Evolutionary conservation across 2,797 vertebrate genomes (phyloP).

Genomic region (Thunnus albacares): DNA sequence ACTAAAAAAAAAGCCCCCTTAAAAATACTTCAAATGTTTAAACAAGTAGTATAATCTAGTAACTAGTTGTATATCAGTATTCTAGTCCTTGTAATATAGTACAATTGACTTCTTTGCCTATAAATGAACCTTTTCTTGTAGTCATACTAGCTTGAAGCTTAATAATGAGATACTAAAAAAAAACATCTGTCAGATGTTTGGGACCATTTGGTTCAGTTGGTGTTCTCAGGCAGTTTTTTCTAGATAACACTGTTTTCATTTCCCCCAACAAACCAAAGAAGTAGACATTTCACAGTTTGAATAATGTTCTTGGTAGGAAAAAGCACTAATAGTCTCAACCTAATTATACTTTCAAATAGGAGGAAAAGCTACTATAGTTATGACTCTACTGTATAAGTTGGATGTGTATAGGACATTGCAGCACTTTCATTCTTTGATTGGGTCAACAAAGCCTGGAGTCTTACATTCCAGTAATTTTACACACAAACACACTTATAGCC

Average conservation of each 20-base stretch:
- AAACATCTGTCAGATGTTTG: background rate
- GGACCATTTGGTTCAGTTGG: background rate
- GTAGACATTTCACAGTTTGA: slow-evolving; percentile 37
- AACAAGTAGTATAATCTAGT: too few species aligned
- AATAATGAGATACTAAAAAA: background rate
- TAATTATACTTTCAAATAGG: slow-evolving; percentile 60
- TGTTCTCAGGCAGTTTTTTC: slow-evolving; percentile 3
- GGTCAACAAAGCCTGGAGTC: slow-evolving; percentile 47
- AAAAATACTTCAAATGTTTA: too few species aligned
- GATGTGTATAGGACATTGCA: slow-evolving; percentile 36
- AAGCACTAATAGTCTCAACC: slow-evolving; percentile 31
- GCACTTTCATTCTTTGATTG: slow-evolving; percentile 60
- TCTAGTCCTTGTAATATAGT: background rate
- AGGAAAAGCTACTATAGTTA: slow-evolving; percentile 2
- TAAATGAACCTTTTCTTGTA: background rate
- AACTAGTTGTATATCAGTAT: background rate
- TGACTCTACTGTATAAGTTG: slow-evolving; percentile 30
- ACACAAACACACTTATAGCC: slow-evolving; percentile 37
- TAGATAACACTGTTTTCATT: slow-evolving; percentile 20
- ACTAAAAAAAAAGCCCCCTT: too few species aligned
- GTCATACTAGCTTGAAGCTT: background rate
- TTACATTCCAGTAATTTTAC: slow-evolving; percentile 48
- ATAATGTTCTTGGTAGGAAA: slow-evolving; percentile 31
- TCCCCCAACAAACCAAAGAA: slow-evolving; percentile 13
- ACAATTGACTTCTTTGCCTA: background rate